Conservation (phyloP, 2,113 vertebrate genomes). For the Gorsachius goisagi region DNA sequence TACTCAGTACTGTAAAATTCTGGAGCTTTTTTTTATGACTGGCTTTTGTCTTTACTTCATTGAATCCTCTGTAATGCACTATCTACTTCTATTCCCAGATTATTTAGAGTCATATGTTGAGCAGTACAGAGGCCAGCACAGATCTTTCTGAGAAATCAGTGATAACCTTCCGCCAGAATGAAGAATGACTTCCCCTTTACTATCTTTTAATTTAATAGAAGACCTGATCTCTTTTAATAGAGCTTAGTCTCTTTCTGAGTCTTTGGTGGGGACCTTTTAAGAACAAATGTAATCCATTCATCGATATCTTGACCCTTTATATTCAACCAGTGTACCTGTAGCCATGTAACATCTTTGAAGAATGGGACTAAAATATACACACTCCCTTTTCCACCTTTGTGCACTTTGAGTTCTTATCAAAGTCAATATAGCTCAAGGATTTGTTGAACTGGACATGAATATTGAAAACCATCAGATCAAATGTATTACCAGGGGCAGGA, state of each 20-base stretch:
- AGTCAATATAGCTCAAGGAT: not conserved
- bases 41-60: not conserved
- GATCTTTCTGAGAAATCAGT: not conserved
- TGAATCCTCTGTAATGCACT: not conserved
- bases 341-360: not conserved
- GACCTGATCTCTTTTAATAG: not conserved
- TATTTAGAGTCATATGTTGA: not conserved
- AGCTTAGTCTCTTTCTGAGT: not conserved
- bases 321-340: not conserved
- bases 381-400: not conserved
- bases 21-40: not conserved
- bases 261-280: not conserved
- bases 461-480: not conserved
- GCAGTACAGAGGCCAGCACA: not conserved
- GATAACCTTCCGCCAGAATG: not conserved
- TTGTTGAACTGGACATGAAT: not conserved
- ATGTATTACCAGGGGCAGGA: not conserved
- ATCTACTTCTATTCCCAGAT: not conserved
- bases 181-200: not conserved
- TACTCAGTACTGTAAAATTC: not conserved
- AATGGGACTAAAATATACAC: not conserved
- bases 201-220: not conserved
- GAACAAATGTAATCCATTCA: not conserved
- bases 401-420: not conserved
- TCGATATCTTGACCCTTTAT: not conserved